These are phyloP conservation scores for Euzetes globulus DNA, from an alignment of 2,888 invertebrate genomes.

Conservation along the genomic window DNA sequence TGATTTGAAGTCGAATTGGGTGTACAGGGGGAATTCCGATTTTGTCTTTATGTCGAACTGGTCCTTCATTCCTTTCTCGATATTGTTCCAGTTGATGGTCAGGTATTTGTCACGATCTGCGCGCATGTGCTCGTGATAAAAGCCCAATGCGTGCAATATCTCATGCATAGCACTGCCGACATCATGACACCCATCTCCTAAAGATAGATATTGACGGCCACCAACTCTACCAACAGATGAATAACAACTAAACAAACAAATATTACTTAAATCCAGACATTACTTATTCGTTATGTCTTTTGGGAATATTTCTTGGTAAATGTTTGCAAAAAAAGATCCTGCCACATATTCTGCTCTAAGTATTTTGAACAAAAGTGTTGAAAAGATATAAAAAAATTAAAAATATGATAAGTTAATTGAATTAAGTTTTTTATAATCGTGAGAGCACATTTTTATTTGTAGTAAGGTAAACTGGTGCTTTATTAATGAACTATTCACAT, in stretches of 20 bases:
- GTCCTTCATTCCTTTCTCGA: slow-evolving; percentile 32
- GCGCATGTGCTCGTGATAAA: slow-evolving; percentile 43
- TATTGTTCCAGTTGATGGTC: slow-evolving; percentile 40
- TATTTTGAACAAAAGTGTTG: too few species aligned
- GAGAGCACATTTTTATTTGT: too few species aligned
- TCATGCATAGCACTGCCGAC: slow-evolving; percentile 42
- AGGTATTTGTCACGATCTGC: slow-evolving; percentile 43
- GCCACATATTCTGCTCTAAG: too few species aligned
- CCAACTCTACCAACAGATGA: slow-evolving; percentile 42
- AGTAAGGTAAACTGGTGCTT: too few species aligned
- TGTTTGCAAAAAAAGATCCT: too few species aligned
- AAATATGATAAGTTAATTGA: too few species aligned
- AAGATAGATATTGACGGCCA: slow-evolving; percentile 39
- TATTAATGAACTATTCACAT: too few species aligned
- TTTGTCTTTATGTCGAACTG: slow-evolving; percentile 37
- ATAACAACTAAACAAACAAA: slow-evolving; percentile 39
- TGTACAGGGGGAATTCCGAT: slow-evolving; percentile 35
- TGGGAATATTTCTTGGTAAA: not conserved
- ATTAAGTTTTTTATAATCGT: too few species aligned
- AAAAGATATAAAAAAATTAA: too few species aligned
- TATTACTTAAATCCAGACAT: not conserved
- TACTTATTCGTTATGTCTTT: not conserved
- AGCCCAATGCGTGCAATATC: slow-evolving; percentile 42
- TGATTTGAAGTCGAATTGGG: slow-evolving; percentile 41
- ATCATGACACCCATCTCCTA: slow-evolving; percentile 35